A percentile compares a stretch with the other conserved stretches of the same genome.
These are phyloP conservation scores for Acronicta alni DNA, from an alignment of 2,888 invertebrate species.

Conservation along the genomic window DNA sequence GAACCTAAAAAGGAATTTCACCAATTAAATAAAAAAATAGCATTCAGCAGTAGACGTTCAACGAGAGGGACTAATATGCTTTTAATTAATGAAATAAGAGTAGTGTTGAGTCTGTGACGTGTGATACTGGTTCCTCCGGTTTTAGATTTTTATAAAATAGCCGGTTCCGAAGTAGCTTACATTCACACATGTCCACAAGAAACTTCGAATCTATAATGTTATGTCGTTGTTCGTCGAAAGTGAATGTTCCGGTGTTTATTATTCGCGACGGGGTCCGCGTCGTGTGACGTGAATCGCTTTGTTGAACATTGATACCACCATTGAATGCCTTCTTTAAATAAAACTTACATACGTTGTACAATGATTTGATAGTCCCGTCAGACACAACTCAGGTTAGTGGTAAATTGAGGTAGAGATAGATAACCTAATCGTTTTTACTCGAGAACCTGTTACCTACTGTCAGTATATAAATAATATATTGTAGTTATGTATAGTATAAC, in stretches of 20 bases:
- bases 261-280: slow-evolving; percentile 73
- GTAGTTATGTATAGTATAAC: background rate
- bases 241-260: slow-evolving; percentile 85
- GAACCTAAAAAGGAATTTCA: slow-evolving; percentile 61
- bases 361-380: slow-evolving; percentile 51
- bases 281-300: slow-evolving; percentile 75
- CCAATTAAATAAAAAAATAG: slow-evolving; percentile 57
- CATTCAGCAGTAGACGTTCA: slow-evolving; percentile 32
- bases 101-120: slow-evolving; percentile 51
- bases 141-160: slow-evolving; percentile 58
- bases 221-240: slow-evolving; percentile 81
- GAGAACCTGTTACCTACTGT: slow-evolving; percentile 1
- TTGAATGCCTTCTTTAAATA: slow-evolving; percentile 51
- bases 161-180: slow-evolving; percentile 61
- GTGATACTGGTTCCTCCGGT: slow-evolving; percentile 58
- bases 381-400: slow-evolving; percentile 34
- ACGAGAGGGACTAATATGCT: slow-evolving; percentile 51
- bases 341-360: slow-evolving; percentile 60
- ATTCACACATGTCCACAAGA: slow-evolving; percentile 44
- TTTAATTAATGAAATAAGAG: slow-evolving; percentile 49
- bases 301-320: slow-evolving; percentile 66
- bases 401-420: background rate
- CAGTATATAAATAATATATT: too few relatives aligned
- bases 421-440: slow-evolving; percentile 8
- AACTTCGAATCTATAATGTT: slow-evolving; percentile 68